Base-by-base conservation (phyloP, 2,888 invertebrate genomes). In the Ligdia adustata region DNA sequence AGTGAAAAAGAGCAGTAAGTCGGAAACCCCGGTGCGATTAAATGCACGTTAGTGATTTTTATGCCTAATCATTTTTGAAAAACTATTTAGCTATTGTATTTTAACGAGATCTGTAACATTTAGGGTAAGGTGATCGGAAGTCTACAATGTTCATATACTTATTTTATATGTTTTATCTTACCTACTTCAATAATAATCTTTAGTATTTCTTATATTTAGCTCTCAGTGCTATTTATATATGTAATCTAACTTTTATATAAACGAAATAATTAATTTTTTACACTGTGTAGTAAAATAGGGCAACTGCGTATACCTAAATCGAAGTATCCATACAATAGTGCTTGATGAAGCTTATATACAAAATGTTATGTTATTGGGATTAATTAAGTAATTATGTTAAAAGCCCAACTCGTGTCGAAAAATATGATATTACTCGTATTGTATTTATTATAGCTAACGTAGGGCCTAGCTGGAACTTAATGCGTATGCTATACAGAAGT, bases 401-500 rank as follows among this genome's bases (percentile, higher is more conserved):
- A 50, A 13, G 20, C 38, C 24, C 35, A 48, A 40, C 37, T 42
- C n/a, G 48, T 50, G 57, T 54, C 53, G 28, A 43, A 55, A 38
- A 51, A 35, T 43, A 52, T 18, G 18, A 18, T n/a, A 66, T 62
- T 79, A 26, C 60, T 53, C 60, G 49, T 66, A 66, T 62, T 79
- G 76, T 84, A 82, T 82, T 84, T 83, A 84, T 79, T 60, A 58
- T 74, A 76, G 73, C 70, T 76, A 74, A 72, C 62, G n/a, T 3
- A n/a, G n/a, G n/a, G n/a, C n/a, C n/a, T n/a, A n/a, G n/a, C n/a
- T n/a, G n/a, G n/a, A n/a, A n/a, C n/a, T n/a, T n/a, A n/a, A n/a
- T n/a, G n/a, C n/a, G n/a, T n/a, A n/a, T n/a, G n/a, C n/a, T n/a
- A n/a, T n/a, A n/a, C n/a, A n/a, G n/a, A n/a, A n/a, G n/a, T n/a